Evolutionary conservation across 1,140 invertebrate species (phyloP), one percentile per base, ranked within the genome.

Genomic region (Drosophila lacteicornis): DNA sequence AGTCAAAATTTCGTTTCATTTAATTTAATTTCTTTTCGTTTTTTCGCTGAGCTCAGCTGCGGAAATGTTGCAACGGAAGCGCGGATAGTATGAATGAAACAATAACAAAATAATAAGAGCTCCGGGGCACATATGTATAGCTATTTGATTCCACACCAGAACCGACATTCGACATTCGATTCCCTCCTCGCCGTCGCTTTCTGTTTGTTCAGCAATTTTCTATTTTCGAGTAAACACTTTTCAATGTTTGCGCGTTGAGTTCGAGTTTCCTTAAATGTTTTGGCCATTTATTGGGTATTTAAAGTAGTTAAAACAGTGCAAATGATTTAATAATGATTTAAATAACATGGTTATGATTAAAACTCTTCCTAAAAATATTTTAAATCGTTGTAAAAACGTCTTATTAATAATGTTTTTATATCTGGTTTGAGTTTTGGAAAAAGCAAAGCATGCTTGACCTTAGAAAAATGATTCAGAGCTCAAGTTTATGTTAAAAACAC

Each of bases 31-130:
- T 71, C n/a, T 15, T 25, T n/a, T 38, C 27, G 42, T 19, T 25
- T 66, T 70, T 81, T 51, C 17, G 69, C 69, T 60, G 43, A 49
- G 33, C 56, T 73, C 69, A 60, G 69, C 69, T 73, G 67, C 68
- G 69, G 69, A 73, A 73, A 73, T 73, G 68, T 43, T 73, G 67
- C 69, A 73, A 46, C 69, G 69, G 69, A 73, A 73, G 68, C 53
- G 67, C 46, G 69, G 67, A 73, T 73, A 73, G 56, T 68, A 33
- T 68, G 49, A 40, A 68, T 63, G 45, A 55, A 38, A 49, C 46
- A 67, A 59, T 53, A 59, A 25, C 19, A 49, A 36, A 42, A 15
- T 12, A 2, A 17, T 2, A 15, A 11, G 13, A 38, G 36, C 2
- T 0, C 19, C 45, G 12, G 0, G 33, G 12, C 45, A 69, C 66